Conservation (phyloP, 2,888 invertebrate species). For the Endomychus coccineus region DNA sequence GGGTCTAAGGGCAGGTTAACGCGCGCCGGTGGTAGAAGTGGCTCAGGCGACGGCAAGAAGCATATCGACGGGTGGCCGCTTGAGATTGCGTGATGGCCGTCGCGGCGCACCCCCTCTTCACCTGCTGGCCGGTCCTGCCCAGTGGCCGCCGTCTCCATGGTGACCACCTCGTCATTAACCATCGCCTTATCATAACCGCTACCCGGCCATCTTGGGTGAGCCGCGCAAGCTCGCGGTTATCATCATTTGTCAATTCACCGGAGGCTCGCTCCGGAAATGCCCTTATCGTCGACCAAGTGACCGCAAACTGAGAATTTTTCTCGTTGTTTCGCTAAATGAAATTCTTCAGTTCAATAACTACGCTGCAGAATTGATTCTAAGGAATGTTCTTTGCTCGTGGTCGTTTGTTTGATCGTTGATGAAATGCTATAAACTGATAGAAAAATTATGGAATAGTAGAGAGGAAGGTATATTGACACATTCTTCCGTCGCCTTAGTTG, state of each 20-base stretch:
- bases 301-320: too few species aligned
- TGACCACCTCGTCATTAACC: slow-evolving; percentile 50
- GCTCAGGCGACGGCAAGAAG: slow-evolving; percentile 42
- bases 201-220: slow-evolving; percentile 44
- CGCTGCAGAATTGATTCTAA: too few species aligned
- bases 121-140: slow-evolving; percentile 45
- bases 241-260: slow-evolving; percentile 23
- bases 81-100: slow-evolving; percentile 45
- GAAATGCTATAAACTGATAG: too few species aligned
- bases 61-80: slow-evolving; percentile 38
- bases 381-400: too few species aligned
- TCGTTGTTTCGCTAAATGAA: background rate
- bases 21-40: slow-evolving; percentile 3
- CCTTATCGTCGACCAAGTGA: too few species aligned
- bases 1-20: background rate
- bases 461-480: too few species aligned
- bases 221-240: slow-evolving; percentile 28
- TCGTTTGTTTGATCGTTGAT: too few species aligned
- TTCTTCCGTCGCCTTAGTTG: too few species aligned
- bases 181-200: slow-evolving; percentile 52
- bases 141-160: slow-evolving; percentile 47
- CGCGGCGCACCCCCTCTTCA: slow-evolving; percentile 36
- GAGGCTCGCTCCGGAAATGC: too few species aligned
- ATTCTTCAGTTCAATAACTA: too few species aligned
- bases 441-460: too few species aligned